phyloP scores from a whole-genome alignment of 2,888 invertebrate species.

The Koerneria pararmatus region DNA sequence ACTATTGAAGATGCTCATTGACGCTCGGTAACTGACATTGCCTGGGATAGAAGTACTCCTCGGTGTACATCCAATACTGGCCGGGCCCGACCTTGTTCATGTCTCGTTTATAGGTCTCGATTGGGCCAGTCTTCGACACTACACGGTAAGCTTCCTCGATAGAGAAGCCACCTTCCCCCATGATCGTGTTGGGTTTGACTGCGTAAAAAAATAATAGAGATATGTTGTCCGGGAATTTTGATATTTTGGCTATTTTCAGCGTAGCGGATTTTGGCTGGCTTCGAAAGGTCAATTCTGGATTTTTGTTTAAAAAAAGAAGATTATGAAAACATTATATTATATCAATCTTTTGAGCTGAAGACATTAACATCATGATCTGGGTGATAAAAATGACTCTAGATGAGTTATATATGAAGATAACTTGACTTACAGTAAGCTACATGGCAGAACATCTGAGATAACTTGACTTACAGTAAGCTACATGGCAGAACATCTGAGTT shows the following conservation, averaged over 20 bases:
- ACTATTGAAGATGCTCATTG: constrained; percentile 6
- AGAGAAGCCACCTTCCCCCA: constrained; percentile 60
- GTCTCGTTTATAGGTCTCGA: constrained; percentile 60
- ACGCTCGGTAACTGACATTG: constrained; percentile 51
- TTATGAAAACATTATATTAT: too few relatives aligned
- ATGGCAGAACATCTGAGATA: constrained; percentile 58
- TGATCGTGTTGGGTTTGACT: constrained; percentile 58
- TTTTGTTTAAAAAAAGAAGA: too few relatives aligned
- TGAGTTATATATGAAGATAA: neutral
- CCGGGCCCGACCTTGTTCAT: constrained; percentile 58
- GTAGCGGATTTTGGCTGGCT: neutral
- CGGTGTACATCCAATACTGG: constrained; percentile 60
- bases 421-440: constrained; percentile 57
- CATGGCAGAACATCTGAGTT: constrained; percentile 60
- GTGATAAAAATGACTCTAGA: too few relatives aligned
- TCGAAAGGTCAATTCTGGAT: too few relatives aligned
- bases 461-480: constrained; percentile 57
- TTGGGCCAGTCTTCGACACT: constrained; percentile 58
- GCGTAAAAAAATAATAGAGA: constrained; percentile 26
- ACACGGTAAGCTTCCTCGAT: constrained; percentile 59
- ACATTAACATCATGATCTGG: too few relatives aligned
- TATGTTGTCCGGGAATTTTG: neutral
- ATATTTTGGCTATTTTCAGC: neutral
- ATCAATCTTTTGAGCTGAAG: too few relatives aligned
- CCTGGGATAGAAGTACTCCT: constrained; percentile 60